Evolutionary conservation across 2,113 vertebrate species (phyloP), one percentile per base, ranked within the genome.

Genomic region (Apistogramma diplotaenia): DNA sequence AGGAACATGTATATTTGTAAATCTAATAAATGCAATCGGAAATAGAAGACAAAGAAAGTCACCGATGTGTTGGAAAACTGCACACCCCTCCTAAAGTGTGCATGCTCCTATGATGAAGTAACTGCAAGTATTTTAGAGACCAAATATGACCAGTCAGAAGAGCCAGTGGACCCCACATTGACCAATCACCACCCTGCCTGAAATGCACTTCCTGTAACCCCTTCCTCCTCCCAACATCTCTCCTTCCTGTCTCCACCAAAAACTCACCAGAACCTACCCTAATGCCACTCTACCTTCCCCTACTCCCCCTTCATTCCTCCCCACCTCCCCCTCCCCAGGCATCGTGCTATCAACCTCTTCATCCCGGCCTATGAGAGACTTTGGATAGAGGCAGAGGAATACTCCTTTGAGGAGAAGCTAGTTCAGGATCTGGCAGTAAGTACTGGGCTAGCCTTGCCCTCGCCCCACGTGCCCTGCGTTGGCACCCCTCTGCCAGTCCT

Each of bases 271-370:
- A 89, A 86, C 88, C 91, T 74, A 8, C 86, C 92, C 79, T 92
- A 91, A 93, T 90, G 84, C 90, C 94, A 93, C 91, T 94, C 79
- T 94, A 84, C 92, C 91, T 92, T 86, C 86, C 89, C 89, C 85
- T 74, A 78, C 37, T 82, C 78, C 86, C 86, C 85, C 49, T 87
- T 85, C 90, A 89, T 91, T 87, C 87, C 91, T 89, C 86, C 82
- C 85, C 70, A 88, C 74, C 78, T 94, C 96, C 89, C 94, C 96
- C 94, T 89, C 94, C 96, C 96, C 96, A 99, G 98, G 98, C 98
- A 99, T 97, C 98, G 98, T 95, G 97, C 97, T 97, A 98, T 99
- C 98, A 99, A 99, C 97, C 95, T 98, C 96, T 99, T 98, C 97
- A 96, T 99, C 96, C 96, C 96, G 96, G 97, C 97, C 96, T 99